Evolutionary conservation across 2,113 vertebrate genomes (phyloP), one percentile per base, ranked within the genome.

Genomic region (Drymodes brunneopygia): DNA sequence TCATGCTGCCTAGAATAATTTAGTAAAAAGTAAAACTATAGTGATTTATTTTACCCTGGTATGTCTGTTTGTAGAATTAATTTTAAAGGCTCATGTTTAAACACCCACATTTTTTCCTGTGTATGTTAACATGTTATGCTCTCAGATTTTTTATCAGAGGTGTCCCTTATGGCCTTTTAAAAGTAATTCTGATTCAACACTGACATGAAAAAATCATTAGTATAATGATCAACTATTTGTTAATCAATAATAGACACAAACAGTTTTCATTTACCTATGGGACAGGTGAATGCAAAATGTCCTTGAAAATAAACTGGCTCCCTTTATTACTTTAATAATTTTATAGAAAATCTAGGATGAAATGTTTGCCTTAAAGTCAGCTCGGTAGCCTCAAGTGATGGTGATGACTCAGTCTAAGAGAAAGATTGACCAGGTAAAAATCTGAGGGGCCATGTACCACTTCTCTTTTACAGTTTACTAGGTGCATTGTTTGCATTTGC

Each of bases 11-110:
- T 87, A 42, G 87, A 96, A 93, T 87, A 97, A 89, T 89, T 94
- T 89, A 80, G 23, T 62, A 83, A 95, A 95, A 81, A 51, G 90
- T 94, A 92, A 87, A 96, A 83, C 48, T 93, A 79, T 62, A 53
- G 15, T 25, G 35, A 60, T 42, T 42, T 69, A 44, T 56, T 70
- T 25, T 10, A 11, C 38, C 53, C 10, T n/a, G 11, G 5, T 31
- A 16, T 47, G 10, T 65, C 36, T 80, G 14, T 18, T 50, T 92
- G 77, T 67, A 81, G 47, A 90, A 75, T 38, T 5, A 62, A 82
- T 85, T 90, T 88, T 87, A 57, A 94, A 86, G 15, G 40, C 47
- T 90, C 51, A 23, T 42, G 40, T 60, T 89, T 53, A 23, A 44
- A 86, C 10, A n/a, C 4, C 3, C 11, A 19, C 10, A 0, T 1